Base-by-base conservation (phyloP, 2,797 vertebrate genomes). In the Columba guinea region DNA sequence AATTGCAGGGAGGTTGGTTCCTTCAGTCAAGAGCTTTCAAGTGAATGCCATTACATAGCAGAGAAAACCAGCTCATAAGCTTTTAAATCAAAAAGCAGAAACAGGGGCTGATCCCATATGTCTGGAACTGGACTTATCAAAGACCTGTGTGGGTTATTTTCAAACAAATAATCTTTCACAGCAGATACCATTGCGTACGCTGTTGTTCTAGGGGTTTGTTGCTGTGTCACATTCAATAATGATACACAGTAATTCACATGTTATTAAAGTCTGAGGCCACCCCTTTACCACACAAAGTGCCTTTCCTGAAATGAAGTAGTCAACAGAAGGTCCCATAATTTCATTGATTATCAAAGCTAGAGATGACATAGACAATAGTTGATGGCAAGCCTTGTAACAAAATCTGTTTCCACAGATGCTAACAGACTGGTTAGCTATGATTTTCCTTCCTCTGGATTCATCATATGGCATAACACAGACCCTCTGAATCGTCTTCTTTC, bases 321-420 rank as follows among this genome's bases (percentile, higher is more conserved):
- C 30, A 49, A 37, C 17, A 41, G 20, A 70, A 87, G 11, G 11
- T 65, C 30, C 34, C 16, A 2, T 85, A 73, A 35, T 91, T 92
- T 92, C 53, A 70, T 37, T 70, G 51, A 20, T 60, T 73, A 63
- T 75, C 91, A 81, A 92, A 91, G 32, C 60, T 35, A 34, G 28
- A 58, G 77, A 41, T 64, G 18, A 26, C 14, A 11, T 39, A 59
- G 49, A 39, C 35, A 21, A 58, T 51, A 35, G 51, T 4, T 65
- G 32, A n/a, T 19, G 30, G 19, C 23, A 91, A 89, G 35, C 18
- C 11, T 58, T 95, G 15, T 95, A 95, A 51, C n/a, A 94, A 93
- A 88, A 69, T 7, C 34, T 37, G 17, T 71, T 84, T 69, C 27
- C 49, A 84, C 18, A 49, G 26, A 68, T 44, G 63, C 79, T 41